These are phyloP conservation scores for Flexamia atlantica DNA, from an alignment of 2,888 invertebrate genomes.

Conservation along the genomic window DNA sequence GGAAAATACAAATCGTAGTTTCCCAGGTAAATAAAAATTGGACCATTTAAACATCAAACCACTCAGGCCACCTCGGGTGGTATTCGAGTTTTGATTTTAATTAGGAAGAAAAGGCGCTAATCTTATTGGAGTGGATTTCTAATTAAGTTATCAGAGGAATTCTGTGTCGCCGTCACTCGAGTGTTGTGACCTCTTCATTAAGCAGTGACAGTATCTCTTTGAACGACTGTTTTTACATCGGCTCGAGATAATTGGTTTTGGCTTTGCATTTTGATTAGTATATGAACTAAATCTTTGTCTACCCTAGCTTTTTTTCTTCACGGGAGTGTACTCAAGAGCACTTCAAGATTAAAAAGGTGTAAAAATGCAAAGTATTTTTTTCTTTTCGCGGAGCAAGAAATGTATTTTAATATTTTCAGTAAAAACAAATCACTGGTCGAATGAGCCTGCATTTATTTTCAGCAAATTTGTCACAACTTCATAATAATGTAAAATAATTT, in stretches of 20 bases:
- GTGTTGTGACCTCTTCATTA: conserved; percentile 11
- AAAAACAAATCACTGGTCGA: no score
- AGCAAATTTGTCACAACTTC: no score
- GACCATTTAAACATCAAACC: background rate
- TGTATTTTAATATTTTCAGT: no score
- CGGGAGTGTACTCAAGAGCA: no score
- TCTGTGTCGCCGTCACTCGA: conserved; percentile 18
- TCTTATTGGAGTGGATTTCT: conserved; percentile 29
- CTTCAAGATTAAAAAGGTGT: no score
- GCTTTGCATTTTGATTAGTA: no score
- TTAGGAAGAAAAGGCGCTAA: conserved; percentile 32
- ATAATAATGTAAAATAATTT: no score
- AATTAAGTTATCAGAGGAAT: conserved; percentile 39
- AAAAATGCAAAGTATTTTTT: no score
- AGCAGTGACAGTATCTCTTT: background rate
- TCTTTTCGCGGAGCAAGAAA: background rate
- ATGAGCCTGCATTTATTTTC: no score
- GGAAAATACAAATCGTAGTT: background rate
- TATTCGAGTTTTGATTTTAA: background rate
- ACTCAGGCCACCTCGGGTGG: background rate
- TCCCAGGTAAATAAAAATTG: background rate
- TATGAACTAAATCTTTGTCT: no score
- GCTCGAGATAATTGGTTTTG: background rate
- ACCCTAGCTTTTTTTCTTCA: no score
- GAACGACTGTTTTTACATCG: background rate